Percentiles rank a stretch among this genome's conserved stretches.
Conservation (phyloP, 2,113 vertebrate genomes). For the Nematolebias whitei region DNA sequence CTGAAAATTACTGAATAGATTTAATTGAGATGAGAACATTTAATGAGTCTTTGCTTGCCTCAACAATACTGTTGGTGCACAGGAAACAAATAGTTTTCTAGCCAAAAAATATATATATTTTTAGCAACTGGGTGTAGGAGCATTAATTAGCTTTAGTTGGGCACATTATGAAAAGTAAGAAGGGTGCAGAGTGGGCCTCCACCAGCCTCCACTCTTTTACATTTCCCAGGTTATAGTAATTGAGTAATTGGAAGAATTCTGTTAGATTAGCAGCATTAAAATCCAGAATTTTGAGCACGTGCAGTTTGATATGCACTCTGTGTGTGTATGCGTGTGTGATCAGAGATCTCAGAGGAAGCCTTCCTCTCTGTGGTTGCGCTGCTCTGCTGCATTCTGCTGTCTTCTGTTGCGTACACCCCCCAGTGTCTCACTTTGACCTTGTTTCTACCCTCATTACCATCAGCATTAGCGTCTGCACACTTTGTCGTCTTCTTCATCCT, state of each 20-base stretch:
- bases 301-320: slow-evolving; percentile 3
- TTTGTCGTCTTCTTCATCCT: slow-evolving; percentile 23
- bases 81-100: slow-evolving; percentile 23
- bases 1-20: not conserved
- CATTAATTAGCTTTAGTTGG: slow-evolving; percentile 44
- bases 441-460: slow-evolving; percentile 52
- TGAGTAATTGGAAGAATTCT: slow-evolving; percentile 27
- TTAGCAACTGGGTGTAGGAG: slow-evolving; percentile 21
- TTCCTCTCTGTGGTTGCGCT: slow-evolving; percentile 67
- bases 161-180: slow-evolving; percentile 36
- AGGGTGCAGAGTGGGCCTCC: slow-evolving; percentile 12
- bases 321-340: not conserved
- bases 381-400: slow-evolving; percentile 63
- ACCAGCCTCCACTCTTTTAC: not conserved
- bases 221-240: slow-evolving; percentile 3
- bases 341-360: slow-evolving; percentile 56
- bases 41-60: slow-evolving; percentile 11
- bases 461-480: slow-evolving; percentile 30
- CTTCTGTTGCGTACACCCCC: slow-evolving; percentile 40
- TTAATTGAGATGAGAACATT: not conserved
- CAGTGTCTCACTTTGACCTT: slow-evolving; percentile 57
- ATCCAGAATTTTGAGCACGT: not conserved
- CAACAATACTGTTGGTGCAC: slow-evolving; percentile 14
- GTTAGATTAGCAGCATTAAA: slow-evolving; percentile 21
- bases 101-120: slow-evolving; percentile 25